Conservation (phyloP, 1,140 invertebrate genomes). For the Metaphire vulgaris region DNA sequence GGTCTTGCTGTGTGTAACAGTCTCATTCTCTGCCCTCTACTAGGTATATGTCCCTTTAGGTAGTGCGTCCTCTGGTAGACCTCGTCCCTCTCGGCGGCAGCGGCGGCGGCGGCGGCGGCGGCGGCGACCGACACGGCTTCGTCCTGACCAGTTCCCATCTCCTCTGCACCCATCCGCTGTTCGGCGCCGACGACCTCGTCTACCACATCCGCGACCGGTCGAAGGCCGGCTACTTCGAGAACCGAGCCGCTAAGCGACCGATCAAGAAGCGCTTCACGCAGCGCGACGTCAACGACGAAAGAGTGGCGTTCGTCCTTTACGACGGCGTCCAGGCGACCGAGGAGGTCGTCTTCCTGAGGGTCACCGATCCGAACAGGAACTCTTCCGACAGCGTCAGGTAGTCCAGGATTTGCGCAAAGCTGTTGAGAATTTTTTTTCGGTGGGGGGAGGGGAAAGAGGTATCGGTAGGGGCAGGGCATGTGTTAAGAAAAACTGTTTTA, state of each 20-base stretch:
- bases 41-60: too few relatives aligned
- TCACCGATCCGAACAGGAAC: conserved; percentile 36
- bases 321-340: conserved; percentile 37
- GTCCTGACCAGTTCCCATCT: conserved; percentile 40
- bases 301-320: conserved; percentile 49
- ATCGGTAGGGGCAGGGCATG: too few relatives aligned
- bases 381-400: conserved; percentile 7
- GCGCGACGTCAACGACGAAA: conserved; percentile 74
- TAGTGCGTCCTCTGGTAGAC: background rate
- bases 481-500: too few relatives aligned
- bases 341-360: conserved; percentile 45
- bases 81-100: background rate
- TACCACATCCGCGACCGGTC: conserved; percentile 42
- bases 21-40: too few relatives aligned
- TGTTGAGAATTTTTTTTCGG: too few relatives aligned
- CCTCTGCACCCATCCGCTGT: conserved; percentile 37
- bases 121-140: conserved; percentile 34
- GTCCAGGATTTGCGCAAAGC: too few relatives aligned
- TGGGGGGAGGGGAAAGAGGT: too few relatives aligned
- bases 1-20: too few relatives aligned
- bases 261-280: conserved; percentile 39
- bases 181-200: conserved; percentile 39
- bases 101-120: background rate
- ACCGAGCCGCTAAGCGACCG: conserved; percentile 36
- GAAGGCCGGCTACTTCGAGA: conserved; percentile 43